Base-by-base conservation (phyloP, 2,888 invertebrate genomes). In the Oscheius sp. region DNA sequence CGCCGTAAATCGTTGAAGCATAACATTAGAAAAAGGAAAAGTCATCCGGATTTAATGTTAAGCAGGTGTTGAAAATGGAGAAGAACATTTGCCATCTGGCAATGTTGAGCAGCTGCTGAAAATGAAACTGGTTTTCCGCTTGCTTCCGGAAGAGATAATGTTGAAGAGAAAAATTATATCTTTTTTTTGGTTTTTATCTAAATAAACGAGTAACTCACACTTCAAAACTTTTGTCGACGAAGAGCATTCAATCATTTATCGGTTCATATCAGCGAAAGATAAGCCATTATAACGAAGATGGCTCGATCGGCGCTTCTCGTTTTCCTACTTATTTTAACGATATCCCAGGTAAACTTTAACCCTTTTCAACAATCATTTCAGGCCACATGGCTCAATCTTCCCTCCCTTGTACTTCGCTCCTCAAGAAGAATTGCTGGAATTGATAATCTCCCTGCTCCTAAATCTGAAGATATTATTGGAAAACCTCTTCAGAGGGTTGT, bases 371-470 rank as follows among this genome's bases (percentile, higher is more conserved):
- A 3, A 4, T 20, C 3, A 26, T 14, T 64, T 38, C 24, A 68
- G 68, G 68, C 56, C 6, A 12, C 45, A 64, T 68, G 68, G 68
- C 54, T 63, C n/a, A 45, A 68, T 14, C 14, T 68, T 6, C 68
- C 68, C 8, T 38, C 38, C 20, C 22, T 64, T n/a, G 68, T 57
- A 0, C 17, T 68, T n/a, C 41, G 64, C 22, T 32, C 26, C 8
- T 44, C 68, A 33, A 45, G 45, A 30, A 17, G 36, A 24, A 22
- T 33, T n/a, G 38, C 50, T 4, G 50, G 44, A 6, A 54, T 54
- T 28, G 57, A 49, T 8, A 22, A 61, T 2, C 33, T 64, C 6
- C 54, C 54, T 2, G 49, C 41, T 41, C n/a, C n/a, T n/a, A n/a
- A n/a, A n/a, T n/a, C n/a, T n/a, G n/a, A n/a, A n/a, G n/a, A n/a